These are phyloP conservation scores for Didymodactylos carnosus DNA, from an alignment of 2,888 invertebrate genomes.

Conservation along the genomic window DNA sequence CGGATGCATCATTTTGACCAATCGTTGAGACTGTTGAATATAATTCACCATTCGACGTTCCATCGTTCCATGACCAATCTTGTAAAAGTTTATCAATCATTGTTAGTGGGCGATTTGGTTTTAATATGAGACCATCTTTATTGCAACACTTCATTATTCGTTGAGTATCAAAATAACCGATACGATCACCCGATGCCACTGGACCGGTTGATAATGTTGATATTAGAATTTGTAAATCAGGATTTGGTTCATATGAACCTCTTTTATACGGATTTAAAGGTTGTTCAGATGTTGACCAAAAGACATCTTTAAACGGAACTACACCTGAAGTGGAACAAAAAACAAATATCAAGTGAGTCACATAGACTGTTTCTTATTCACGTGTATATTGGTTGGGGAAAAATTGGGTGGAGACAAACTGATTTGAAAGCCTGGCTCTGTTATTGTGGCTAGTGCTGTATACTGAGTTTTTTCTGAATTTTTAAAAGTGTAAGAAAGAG, in stretches of 20 bases:
- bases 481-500: no score
- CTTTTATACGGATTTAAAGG: slow-evolving; percentile 21
- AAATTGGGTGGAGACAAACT: no score
- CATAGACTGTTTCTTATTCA: no score
- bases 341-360: no score
- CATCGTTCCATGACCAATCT: neutral
- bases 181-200: slow-evolving; percentile 24
- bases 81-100: slow-evolving; percentile 15
- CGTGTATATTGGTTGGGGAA: no score
- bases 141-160: slow-evolving; percentile 21
- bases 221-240: neutral
- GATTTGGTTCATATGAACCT: neutral
- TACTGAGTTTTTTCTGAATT: no score
- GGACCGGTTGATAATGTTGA: slow-evolving; percentile 21
- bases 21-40: neutral
- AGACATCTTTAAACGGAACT: slow-evolving; percentile 25
- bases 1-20: no score
- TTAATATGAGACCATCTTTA: slow-evolving; percentile 15
- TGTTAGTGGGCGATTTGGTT: slow-evolving; percentile 19
- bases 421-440: no score
- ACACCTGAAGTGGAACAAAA: no score
- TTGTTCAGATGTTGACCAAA: slow-evolving; percentile 23
- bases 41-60: neutral
- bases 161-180: slow-evolving; percentile 18
- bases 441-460: no score